Evolutionary conservation across 2,113 vertebrate species (phyloP), one percentile per base, ranked within the genome.

Genomic region (Xyrauchen texanus): DNA sequence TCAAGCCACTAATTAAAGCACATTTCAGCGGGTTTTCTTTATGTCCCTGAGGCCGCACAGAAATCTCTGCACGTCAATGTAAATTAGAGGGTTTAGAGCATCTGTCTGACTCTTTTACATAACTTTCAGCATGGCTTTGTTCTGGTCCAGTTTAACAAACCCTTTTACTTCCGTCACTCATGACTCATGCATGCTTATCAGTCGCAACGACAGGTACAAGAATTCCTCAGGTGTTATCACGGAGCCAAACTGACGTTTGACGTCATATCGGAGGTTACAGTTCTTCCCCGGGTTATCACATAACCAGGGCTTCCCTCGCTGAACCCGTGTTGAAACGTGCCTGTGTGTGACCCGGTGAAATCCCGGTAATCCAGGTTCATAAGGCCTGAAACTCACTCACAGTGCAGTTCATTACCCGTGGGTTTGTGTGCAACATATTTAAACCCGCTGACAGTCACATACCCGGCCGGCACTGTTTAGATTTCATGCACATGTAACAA

Each of bases 301-400:
- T 84, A 86, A n/a, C 5, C 47, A 78, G 91, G 91, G 82, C 84
- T 92, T 89, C 90, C 92, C 87, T 85, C 44, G 62, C 42, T 53
- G 45, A 60, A 51, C 12, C 15, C n/a, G 10, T 0, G 91, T 93
- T 89, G 89, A 60, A 85, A 76, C 86, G 45, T 87, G 88, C 89
- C 91, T 91, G 86, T 64, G 66, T 85, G 88, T 87, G 83, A 87
- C 81, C 76, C 69, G 34, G 83, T 75, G 84, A 79, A 79, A 92
- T 84, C 84, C 87, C 79, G 85, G 61, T 70, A 44, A 76, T 78
- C 68, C 82, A 87, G 84, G 90, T 91, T 85, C 76, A 71, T 67
- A 66, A 80, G 52, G 84, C 84, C 42, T 76, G 86, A 83, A 79
- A 44, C 5, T 8, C 49, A n/a, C 89, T 90, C 87, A 88, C 88